A percentile compares a stretch with the other conserved stretches of the same genome.
phyloP scores from a whole-genome alignment of 2,797 vertebrate genomes.

The Megalops cyprinoides region DNA sequence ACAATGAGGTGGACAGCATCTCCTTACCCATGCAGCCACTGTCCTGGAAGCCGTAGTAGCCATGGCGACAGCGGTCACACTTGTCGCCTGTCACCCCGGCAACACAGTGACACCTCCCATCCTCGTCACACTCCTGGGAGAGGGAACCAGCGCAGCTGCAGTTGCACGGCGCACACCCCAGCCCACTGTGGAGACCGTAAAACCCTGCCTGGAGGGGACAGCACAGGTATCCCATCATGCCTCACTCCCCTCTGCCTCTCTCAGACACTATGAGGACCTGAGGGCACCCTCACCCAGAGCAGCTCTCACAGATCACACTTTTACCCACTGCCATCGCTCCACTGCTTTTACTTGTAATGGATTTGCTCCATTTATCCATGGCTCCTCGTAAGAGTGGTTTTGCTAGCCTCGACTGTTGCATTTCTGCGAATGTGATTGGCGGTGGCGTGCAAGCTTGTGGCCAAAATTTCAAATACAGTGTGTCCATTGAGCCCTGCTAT shows the following conservation, averaged over 20 bases:
- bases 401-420: no score
- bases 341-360: no score
- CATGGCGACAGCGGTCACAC: conserved; percentile 73
- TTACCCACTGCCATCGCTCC: not conserved
- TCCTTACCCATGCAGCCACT: conserved; percentile 75
- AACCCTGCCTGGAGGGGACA: conserved; percentile 75
- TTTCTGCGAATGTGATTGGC: no score
- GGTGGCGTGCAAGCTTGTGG: no score
- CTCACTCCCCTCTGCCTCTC: not conserved
- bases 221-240: not conserved
- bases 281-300: not conserved
- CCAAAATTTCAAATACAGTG: no score
- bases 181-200: conserved; percentile 74
- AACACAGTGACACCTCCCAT: conserved; percentile 71
- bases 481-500: no score
- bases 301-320: conserved; percentile 12
- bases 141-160: conserved; percentile 78
- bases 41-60: conserved; percentile 66
- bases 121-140: conserved; percentile 65
- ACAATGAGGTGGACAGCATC: no score
- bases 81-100: conserved; percentile 71
- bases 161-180: conserved; percentile 80
- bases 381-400: no score
- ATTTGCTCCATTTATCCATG: no score
- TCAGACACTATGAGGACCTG: no score